These are phyloP conservation scores for Cyrtonyx montezumae DNA, from an alignment of 2,113 vertebrate species.

Conservation along the genomic window DNA sequence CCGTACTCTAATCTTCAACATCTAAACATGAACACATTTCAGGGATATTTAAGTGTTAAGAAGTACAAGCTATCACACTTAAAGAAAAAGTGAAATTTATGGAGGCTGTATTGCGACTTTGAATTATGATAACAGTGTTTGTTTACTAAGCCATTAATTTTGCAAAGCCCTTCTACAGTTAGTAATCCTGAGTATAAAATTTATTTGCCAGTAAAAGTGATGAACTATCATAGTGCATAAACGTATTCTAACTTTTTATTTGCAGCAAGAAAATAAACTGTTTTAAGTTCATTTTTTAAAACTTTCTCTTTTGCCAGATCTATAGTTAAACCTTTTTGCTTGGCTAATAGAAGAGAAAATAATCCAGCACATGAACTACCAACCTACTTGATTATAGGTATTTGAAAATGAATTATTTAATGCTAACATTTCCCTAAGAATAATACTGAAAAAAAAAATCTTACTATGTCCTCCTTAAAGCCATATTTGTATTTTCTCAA, in stretches of 20 bases:
- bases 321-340: neutral
- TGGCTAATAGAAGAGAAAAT: neutral
- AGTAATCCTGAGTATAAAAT: slow-evolving; percentile 16
- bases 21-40: neutral
- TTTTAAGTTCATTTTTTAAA: neutral
- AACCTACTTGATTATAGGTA: neutral
- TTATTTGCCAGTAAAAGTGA: neutral
- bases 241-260: neutral
- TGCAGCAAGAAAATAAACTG: neutral
- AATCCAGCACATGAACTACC: neutral
- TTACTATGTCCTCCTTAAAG: neutral
- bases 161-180: slow-evolving; percentile 23
- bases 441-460: neutral
- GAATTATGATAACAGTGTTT: slow-evolving; percentile 12
- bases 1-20: neutral
- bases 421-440: neutral
- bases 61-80: neutral
- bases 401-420: neutral
- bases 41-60: neutral
- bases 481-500: neutral
- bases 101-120: slow-evolving; percentile 21
- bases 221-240: slow-evolving; percentile 9
- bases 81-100: slow-evolving; percentile 7
- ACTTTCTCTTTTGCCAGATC: neutral
- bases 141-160: slow-evolving; percentile 45